A percentile compares a stretch with the other conserved stretches of the same genome.
phyloP scores from a whole-genome alignment of 2,888 invertebrate genomes.

The Apamea sordens region DNA sequence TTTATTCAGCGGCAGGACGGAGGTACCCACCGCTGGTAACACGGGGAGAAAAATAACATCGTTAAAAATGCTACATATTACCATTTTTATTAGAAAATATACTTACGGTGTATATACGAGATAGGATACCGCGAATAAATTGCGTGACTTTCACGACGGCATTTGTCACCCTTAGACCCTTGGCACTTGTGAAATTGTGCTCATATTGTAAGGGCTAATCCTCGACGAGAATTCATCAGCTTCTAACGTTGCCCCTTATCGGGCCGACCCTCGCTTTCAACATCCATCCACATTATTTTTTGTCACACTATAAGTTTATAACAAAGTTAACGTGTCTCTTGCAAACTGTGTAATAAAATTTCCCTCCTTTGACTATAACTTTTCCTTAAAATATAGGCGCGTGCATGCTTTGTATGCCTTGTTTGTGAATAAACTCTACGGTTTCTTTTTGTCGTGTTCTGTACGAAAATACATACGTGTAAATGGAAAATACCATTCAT shows the following conservation, averaged over 20 bases:
- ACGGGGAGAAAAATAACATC: slow-evolving; percentile 72
- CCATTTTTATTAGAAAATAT: slow-evolving; percentile 87
- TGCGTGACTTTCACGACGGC: slow-evolving; percentile 78
- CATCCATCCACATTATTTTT: slow-evolving; percentile 81
- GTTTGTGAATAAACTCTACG: slow-evolving; percentile 51
- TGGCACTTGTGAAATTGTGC: slow-evolving; percentile 86
- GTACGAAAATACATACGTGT: slow-evolving; percentile 3
- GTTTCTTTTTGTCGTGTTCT: slow-evolving; percentile 31
- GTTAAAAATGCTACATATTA: slow-evolving; percentile 83
- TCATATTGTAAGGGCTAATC: slow-evolving; percentile 90
- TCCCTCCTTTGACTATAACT: slow-evolving; percentile 60
- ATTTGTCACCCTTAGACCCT: slow-evolving; percentile 85
- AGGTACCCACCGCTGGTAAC: slow-evolving; percentile 30
- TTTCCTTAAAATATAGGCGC: slow-evolving; percentile 53
- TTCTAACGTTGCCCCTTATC: slow-evolving; percentile 83
- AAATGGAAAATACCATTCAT: slow-evolving; percentile 1
- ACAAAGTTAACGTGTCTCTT: slow-evolving; percentile 63
- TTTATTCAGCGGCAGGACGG: slow-evolving; percentile 64
- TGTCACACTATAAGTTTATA: slow-evolving; percentile 73
- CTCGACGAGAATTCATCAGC: slow-evolving; percentile 86
- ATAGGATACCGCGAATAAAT: slow-evolving; percentile 80
- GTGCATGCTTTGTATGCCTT: slow-evolving; percentile 44
- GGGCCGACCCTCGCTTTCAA: slow-evolving; percentile 76
- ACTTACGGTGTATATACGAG: slow-evolving; percentile 74
- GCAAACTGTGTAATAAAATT: slow-evolving; percentile 61